Evolutionary conservation across 1,140 invertebrate genomes (phyloP), one percentile per base, ranked within the genome.

Genomic region (Caenorhabditis remanei): DNA sequence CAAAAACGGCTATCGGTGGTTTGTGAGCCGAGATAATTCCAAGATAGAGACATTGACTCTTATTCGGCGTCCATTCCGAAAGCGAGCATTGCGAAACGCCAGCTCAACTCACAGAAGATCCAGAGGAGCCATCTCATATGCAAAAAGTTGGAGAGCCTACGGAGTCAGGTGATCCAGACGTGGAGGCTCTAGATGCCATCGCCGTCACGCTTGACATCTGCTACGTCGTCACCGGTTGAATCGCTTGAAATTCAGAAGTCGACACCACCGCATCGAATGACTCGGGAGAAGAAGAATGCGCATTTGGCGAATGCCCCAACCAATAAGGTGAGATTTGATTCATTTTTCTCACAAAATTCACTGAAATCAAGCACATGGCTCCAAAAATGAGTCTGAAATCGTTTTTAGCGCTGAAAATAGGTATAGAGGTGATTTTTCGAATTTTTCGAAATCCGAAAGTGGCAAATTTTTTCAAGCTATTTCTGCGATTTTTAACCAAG

Each of bases 71-170:
- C 71, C 0, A 50, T 79, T 21, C 71, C 71, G 13, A 79, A 79
- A 21, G 46, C 43, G 14, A 79, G 71, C 24, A 46, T 53, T 32
- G 32, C 53, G 46, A 79, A 13, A 21, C 53, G 21, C 71, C 71
- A 48, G 71, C 71, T 2, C 71, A 79, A 24, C 19, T 79, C 0
- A 79, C 71, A n/a, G 71, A 79, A 50, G 71, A 79, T 79, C 71
- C 8, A 3, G 71, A 79, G n/a, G 71, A 79, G 24, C 50, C 9
- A 3, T 46, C 50, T 1, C 46, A 79, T n/a, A 9, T n/a, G 24
- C 13, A 19, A 43, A 32, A 71, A 41, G 14, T 71, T 24, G 9
- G 3, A 11, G 11, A 50, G 50, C 50, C 32, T 32, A n/a, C 71
- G 21, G 71, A 19, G 32, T 32, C 32, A 32, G 32, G 32, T 32